These are phyloP conservation scores for Eustalomyia histrio DNA, from an alignment of 2,888 invertebrate species.

Conservation along the genomic window DNA sequence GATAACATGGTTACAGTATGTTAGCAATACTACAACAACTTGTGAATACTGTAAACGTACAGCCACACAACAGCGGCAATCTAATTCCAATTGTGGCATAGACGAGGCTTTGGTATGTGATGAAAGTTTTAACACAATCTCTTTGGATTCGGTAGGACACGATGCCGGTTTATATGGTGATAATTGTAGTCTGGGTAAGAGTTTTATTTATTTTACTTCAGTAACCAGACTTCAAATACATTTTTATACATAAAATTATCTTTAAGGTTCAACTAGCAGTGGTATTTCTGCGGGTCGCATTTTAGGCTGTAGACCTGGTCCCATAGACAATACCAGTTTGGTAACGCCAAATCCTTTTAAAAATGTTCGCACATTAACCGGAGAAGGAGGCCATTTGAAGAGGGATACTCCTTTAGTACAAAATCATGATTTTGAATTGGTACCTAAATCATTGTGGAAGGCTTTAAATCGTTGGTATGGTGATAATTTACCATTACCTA, in stretches of 20 bases:
- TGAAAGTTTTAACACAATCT: constrained; percentile 85
- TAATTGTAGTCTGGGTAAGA: constrained; percentile 77
- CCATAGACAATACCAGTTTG: constrained; percentile 88
- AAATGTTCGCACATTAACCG: constrained; percentile 88
- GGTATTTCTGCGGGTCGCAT: constrained; percentile 84
- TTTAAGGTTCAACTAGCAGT: constrained; percentile 81
- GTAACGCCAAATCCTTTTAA: constrained; percentile 84
- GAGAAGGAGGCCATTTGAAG: constrained; percentile 92
- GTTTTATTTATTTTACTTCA: background rate
- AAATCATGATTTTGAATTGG: constrained; percentile 90
- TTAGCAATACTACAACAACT: constrained; percentile 79
- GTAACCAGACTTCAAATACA: background rate
- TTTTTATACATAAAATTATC: background rate
- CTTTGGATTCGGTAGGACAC: constrained; percentile 83
- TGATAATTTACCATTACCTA: constrained; percentile 87
- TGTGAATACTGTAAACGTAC: constrained; percentile 80
- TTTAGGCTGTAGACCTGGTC: constrained; percentile 82
- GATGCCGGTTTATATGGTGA: constrained; percentile 82
- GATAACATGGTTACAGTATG: constrained; percentile 88
- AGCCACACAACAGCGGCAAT: constrained; percentile 67
- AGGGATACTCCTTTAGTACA: constrained; percentile 87
- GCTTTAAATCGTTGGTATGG: constrained; percentile 93
- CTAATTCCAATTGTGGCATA: constrained; percentile 72
- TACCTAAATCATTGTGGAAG: constrained; percentile 93
- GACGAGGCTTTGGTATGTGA: constrained; percentile 85